These are phyloP conservation scores for Silurus lanzhouensis DNA, from an alignment of 2,797 vertebrate species.

Conservation along the genomic window DNA sequence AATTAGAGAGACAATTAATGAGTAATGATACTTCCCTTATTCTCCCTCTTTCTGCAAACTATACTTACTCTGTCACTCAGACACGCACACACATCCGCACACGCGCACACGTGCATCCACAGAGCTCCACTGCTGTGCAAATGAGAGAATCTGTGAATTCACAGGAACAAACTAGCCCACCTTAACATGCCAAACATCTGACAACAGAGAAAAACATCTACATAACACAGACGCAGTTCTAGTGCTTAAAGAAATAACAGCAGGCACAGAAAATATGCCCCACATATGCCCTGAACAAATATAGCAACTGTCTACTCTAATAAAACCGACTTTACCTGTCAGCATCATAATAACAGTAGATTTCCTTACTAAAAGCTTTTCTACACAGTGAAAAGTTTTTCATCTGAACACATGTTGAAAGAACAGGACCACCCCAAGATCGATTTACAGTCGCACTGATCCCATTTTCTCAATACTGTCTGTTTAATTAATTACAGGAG, in stretches of 20 bases:
- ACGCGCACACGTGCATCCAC: not conserved
- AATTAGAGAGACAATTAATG: not conserved
- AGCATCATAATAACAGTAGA: not conserved
- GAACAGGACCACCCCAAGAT: no score
- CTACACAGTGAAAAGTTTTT: not conserved
- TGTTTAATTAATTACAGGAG: not conserved
- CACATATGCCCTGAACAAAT: not conserved
- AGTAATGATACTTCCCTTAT: slow-evolving; percentile 19
- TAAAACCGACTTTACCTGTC: not conserved
- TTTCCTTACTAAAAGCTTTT: not conserved
- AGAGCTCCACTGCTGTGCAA: slow-evolving; percentile 3
- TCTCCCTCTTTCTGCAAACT: slow-evolving; percentile 6
- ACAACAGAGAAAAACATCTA: slow-evolving; percentile 21
- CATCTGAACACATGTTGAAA: not conserved
- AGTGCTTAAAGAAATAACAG: not conserved
- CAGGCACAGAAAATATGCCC: not conserved
- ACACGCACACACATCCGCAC: not conserved
- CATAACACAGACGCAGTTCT: not conserved
- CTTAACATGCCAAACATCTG: slow-evolving; percentile 32
- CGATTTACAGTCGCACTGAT: not conserved
- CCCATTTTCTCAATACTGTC: not conserved
- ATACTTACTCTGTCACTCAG: not conserved
- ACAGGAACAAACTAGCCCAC: slow-evolving; percentile 24
- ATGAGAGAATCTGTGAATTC: slow-evolving; percentile 30
- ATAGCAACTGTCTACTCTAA: not conserved